Evolutionary conservation across 2,888 invertebrate genomes (phyloP).

Genomic region (Macaria liturata): DNA sequence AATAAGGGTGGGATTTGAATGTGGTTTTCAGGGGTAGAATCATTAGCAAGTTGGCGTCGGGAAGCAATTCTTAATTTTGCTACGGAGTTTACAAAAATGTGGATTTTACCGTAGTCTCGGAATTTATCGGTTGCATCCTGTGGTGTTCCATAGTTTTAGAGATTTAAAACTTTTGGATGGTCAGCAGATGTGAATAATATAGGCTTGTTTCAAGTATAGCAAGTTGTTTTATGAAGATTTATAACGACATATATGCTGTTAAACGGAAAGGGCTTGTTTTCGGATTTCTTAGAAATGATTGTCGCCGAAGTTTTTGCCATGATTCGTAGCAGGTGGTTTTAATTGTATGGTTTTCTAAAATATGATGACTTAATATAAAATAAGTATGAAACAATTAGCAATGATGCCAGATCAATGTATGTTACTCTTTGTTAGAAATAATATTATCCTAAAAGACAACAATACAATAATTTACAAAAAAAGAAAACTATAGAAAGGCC

Average conservation of each 20-base stretch:
- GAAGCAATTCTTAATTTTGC: slow-evolving; percentile 67
- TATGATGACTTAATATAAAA: too few relatives aligned
- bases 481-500: not conserved
- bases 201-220: slow-evolving; percentile 20
- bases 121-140: slow-evolving; percentile 66
- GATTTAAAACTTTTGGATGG: slow-evolving; percentile 43
- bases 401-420: too few relatives aligned
- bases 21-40: slow-evolving; percentile 38
- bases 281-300: too few relatives aligned
- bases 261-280: too few relatives aligned
- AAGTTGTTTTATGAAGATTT: not conserved
- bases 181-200: slow-evolving; percentile 45
- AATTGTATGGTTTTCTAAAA: too few relatives aligned
- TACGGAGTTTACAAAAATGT: slow-evolving; percentile 68
- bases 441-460: not conserved
- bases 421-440: too few relatives aligned
- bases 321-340: too few relatives aligned
- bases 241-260: too few relatives aligned
- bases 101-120: slow-evolving; percentile 70
- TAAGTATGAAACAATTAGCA: too few relatives aligned
- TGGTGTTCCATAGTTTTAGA: slow-evolving; percentile 43
- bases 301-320: too few relatives aligned
- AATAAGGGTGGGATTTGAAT: slow-evolving; percentile 48
- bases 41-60: slow-evolving; percentile 44
- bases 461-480: not conserved